Evolutionary conservation across 2,888 invertebrate species (phyloP).

Genomic region (Papilio protenor): DNA sequence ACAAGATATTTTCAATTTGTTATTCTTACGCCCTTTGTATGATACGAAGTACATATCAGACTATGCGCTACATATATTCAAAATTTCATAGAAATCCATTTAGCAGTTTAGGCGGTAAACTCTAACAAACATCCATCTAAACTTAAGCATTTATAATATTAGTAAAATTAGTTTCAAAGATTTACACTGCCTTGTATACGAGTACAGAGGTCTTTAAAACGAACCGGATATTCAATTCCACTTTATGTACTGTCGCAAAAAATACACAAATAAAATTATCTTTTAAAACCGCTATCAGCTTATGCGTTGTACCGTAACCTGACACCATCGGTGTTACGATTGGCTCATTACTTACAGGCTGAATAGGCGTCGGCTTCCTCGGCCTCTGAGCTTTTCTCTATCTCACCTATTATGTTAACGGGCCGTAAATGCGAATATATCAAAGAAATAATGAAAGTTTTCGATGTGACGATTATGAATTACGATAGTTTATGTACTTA

Average conservation of each 20-base stretch:
- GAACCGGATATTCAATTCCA: too few species aligned
- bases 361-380: constrained; percentile 45
- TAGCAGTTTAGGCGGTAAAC: too few species aligned
- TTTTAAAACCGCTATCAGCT: constrained; percentile 35
- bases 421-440: constrained; percentile 11
- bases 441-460: constrained; percentile 2
- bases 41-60: neutral
- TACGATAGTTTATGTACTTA: neutral
- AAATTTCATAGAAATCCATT: too few species aligned
- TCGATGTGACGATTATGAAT: neutral
- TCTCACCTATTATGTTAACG: constrained; percentile 9
- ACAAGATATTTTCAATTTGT: neutral
- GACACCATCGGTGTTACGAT: constrained; percentile 51
- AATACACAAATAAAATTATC: neutral
- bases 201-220: too few species aligned
- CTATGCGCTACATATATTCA: neutral
- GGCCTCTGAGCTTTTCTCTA: constrained; percentile 45
- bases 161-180: too few species aligned
- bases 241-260: too few species aligned
- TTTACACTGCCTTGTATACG: too few species aligned
- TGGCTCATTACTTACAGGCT: constrained; percentile 53
- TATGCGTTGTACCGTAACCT: constrained; percentile 39
- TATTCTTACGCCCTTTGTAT: neutral
- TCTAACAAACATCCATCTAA: too few species aligned
- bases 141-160: too few species aligned